phyloP scores from a whole-genome alignment of 2,797 vertebrate genomes.

The Cryptoblepharus egeriae region DNA sequence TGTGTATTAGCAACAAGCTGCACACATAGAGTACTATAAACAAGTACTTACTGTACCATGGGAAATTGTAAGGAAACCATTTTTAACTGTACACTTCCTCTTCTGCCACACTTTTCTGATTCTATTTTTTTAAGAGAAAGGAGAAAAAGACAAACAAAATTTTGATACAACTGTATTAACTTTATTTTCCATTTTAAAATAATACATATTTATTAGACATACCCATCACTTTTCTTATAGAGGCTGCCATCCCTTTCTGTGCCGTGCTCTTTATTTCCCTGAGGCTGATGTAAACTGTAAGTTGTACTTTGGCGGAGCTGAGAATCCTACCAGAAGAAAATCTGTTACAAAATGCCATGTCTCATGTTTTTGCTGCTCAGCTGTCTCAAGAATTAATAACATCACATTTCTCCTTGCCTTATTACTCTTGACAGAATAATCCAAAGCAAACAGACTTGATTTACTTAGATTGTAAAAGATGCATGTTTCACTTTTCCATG shows the following conservation, averaged over 20 bases:
- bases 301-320: slow-evolving; percentile 93
- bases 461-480: slow-evolving; percentile 14
- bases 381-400: not conserved
- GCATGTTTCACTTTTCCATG: not conserved
- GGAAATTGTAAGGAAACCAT: slow-evolving; percentile 98
- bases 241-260: slow-evolving; percentile 92
- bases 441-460: not conserved
- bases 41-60: slow-evolving; percentile 92
- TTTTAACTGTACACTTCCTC: slow-evolving; percentile 96
- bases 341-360: slow-evolving; percentile 17
- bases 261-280: slow-evolving; percentile 98
- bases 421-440: not conserved
- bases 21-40: slow-evolving; percentile 63
- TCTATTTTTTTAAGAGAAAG: slow-evolving; percentile 72
- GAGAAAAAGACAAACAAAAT: slow-evolving; percentile 28
- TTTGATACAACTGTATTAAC: not conserved
- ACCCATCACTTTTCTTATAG: slow-evolving; percentile 98
- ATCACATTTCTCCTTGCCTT: slow-evolving; percentile 22
- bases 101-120: slow-evolving; percentile 99
- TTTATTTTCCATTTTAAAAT: not conserved
- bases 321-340: slow-evolving; percentile 83
- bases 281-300: slow-evolving; percentile 97
- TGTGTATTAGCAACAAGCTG: slow-evolving; percentile 58
- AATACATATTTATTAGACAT: slow-evolving; percentile 45
- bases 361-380: not conserved